Percentiles rank a stretch among this genome's conserved stretches.
Conservation (phyloP, 2,113 vertebrate genomes). For the Ceratotherium simum region DNA sequence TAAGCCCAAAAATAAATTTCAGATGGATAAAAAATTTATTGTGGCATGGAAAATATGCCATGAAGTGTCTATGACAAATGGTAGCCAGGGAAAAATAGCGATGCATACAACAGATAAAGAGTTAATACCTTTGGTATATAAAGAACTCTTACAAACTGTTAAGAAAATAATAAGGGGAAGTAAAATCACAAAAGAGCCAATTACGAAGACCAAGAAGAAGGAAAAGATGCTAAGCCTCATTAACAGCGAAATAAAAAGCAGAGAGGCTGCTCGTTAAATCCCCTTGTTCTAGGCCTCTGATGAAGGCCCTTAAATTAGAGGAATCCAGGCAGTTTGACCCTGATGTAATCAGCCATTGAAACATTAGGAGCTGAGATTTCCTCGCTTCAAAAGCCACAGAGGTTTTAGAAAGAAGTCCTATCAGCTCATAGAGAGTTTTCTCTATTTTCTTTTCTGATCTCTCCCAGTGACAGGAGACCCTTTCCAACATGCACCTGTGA, state of each 20-base stretch:
- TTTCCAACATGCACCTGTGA: neutral
- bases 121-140: neutral
- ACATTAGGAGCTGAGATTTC: neutral
- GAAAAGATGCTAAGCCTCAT: neutral
- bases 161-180: neutral
- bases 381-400: neutral
- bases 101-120: neutral
- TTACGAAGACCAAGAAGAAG: neutral
- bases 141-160: neutral
- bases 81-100: neutral
- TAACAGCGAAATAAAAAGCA: constrained; percentile 45
- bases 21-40: constrained; percentile 34
- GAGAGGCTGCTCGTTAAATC: neutral
- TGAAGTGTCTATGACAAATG: neutral
- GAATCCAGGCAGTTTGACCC: neutral
- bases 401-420: neutral
- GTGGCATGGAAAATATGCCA: neutral
- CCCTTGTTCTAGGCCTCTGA: neutral
- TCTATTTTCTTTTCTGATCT: neutral
- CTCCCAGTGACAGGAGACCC: neutral
- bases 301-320: neutral
- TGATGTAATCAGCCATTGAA: neutral
- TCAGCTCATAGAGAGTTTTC: neutral
- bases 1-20: constrained; percentile 13
- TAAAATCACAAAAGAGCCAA: neutral